phyloP scores from a whole-genome alignment of 1,140 invertebrate species.

The Chironomus tepperi region DNA sequence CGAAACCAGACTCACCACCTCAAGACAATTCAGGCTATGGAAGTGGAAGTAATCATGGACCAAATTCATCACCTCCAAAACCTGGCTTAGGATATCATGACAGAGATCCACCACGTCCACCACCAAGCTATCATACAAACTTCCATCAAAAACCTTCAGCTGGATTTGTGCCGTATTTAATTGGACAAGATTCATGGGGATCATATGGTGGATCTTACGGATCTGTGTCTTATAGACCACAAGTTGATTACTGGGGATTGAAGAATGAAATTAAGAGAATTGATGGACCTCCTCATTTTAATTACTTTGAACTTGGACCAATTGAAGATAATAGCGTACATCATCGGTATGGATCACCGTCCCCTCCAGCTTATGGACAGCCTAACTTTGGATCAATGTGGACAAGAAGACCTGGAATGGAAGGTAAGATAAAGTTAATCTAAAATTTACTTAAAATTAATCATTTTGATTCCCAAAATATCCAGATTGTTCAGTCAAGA shows the following conservation, averaged over 20 bases:
- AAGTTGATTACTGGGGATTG: conserved; percentile 33
- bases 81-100: neutral
- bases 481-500: conserved; percentile 62
- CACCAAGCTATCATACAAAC: conserved; percentile 31
- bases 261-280: conserved; percentile 32
- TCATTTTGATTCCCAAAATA: neutral
- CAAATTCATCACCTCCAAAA: neutral
- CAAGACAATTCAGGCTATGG: conserved; percentile 20
- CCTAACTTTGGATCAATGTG: conserved; percentile 36
- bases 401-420: conserved; percentile 35
- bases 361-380: conserved; percentile 28
- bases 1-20: conserved; percentile 28
- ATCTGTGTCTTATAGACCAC: conserved; percentile 31
- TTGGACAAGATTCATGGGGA: conserved; percentile 34
- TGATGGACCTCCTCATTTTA: conserved; percentile 37
- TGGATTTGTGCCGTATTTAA: conserved; percentile 37
- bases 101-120: neutral
- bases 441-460: conserved; percentile 29
- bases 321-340: conserved; percentile 25
- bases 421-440: conserved; percentile 32
- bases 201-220: conserved; percentile 41
- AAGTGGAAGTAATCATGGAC: neutral
- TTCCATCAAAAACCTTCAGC: conserved; percentile 31
- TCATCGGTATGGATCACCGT: conserved; percentile 33
- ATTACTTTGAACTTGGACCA: conserved; percentile 36